phyloP scores from a whole-genome alignment of 2,113 vertebrate genomes.

The Cryptoleucopteryx plumbea region DNA sequence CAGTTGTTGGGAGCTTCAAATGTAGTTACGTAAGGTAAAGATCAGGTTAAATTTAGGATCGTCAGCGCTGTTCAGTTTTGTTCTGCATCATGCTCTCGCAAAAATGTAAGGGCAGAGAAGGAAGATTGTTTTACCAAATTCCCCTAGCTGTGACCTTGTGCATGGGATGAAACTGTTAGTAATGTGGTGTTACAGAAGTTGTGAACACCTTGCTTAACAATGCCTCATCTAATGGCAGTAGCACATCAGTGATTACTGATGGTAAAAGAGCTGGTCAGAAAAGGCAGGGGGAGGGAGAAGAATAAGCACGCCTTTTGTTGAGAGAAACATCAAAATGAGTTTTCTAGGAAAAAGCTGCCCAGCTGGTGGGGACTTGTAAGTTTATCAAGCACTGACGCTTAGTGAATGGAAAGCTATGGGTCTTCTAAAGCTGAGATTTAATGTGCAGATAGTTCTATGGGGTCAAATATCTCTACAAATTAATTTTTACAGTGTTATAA shows the following conservation, averaged over 20 bases:
- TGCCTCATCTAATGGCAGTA: accelerated
- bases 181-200: too few relatives aligned
- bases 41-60: not conserved
- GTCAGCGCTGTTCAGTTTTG: not conserved
- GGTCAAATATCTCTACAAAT: not conserved
- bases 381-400: not conserved
- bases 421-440: not conserved
- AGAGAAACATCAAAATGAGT: not conserved
- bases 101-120: not conserved
- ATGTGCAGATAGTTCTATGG: not conserved
- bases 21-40: accelerated
- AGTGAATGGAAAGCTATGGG: not conserved
- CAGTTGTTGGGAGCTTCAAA: accelerated
- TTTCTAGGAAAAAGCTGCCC: not conserved
- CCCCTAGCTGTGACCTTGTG: not conserved
- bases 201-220: not conserved
- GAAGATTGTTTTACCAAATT: not conserved
- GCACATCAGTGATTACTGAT: not conserved
- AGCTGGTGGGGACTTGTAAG: not conserved
- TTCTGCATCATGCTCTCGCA: not conserved
- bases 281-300: not conserved
- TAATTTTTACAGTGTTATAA: not conserved
- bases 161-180: not conserved
- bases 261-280: not conserved
- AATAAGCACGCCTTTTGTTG: not conserved